Percentiles rank a stretch among this genome's conserved stretches.
These are phyloP conservation scores for Eremophila alpestris DNA, from an alignment of 2,797 vertebrate species.

Conservation along the genomic window DNA sequence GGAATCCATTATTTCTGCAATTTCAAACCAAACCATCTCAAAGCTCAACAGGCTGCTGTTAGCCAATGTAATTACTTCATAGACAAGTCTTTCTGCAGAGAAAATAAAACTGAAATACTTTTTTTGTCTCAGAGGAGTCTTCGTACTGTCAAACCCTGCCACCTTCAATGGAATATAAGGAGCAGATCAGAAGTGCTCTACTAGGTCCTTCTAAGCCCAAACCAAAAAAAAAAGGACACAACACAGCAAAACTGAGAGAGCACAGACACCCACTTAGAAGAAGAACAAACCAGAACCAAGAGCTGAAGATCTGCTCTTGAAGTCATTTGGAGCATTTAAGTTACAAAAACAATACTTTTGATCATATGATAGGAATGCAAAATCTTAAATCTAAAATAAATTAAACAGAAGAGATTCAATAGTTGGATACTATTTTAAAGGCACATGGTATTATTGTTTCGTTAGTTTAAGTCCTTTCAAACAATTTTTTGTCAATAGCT, in stretches of 20 bases:
- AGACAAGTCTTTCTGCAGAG: neutral
- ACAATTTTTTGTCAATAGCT: neutral
- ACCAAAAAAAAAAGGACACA: neutral
- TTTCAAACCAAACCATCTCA: neutral
- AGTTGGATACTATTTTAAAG: neutral
- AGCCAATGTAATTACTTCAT: neutral
- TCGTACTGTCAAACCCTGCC: neutral
- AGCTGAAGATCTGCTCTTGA: neutral
- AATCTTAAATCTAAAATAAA: neutral
- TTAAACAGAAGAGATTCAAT: neutral
- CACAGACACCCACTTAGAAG: neutral
- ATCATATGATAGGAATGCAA: neutral
- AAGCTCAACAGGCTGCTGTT: neutral
- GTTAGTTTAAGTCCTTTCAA: neutral
- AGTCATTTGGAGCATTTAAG: neutral
- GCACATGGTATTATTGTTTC: neutral
- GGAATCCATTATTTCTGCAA: neutral
- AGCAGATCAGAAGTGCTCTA: neutral
- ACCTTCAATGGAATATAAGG: neutral
- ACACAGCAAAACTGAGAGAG: neutral
- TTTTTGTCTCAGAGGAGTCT: neutral
- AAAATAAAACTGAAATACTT: neutral
- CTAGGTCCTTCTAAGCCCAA: neutral
- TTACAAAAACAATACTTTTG: neutral
- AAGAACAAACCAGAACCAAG: neutral